Evolutionary conservation across 2,113 vertebrate species (phyloP).

Genomic region (Antigone vipio): DNA sequence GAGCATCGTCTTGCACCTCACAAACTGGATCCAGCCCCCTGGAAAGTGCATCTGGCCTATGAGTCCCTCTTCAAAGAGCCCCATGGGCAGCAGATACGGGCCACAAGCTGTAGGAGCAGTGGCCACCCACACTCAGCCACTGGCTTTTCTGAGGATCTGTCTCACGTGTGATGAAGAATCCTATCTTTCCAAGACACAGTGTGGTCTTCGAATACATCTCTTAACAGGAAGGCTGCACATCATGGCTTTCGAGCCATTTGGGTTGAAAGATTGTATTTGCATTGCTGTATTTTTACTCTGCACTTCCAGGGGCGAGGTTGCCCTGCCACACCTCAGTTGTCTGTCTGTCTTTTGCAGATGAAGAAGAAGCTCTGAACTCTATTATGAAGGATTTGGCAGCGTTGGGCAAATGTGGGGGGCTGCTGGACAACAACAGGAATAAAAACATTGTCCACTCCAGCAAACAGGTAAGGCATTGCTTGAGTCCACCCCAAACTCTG

Average conservation of each 20-base stretch:
- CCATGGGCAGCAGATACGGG: background rate
- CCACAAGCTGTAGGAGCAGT: background rate
- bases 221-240: background rate
- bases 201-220: background rate
- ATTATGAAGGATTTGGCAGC: constrained; percentile 94
- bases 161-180: background rate
- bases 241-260: background rate
- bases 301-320: rapidly evolving
- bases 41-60: background rate
- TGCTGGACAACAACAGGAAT: constrained; percentile 82
- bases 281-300: background rate
- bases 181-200: background rate
- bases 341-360: constrained; percentile 73
- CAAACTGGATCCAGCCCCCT: background rate
- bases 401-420: constrained; percentile 80
- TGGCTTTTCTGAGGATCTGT: background rate
- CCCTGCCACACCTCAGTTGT: background rate
- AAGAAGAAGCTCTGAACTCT: constrained; percentile 89
- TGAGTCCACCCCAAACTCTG: background rate
- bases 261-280: background rate
- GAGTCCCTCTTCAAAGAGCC: background rate
- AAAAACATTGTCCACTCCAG: constrained; percentile 77
- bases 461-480: constrained; percentile 78
- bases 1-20: background rate
- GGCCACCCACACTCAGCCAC: background rate